Evolutionary conservation across 2,888 invertebrate genomes (phyloP).

Genomic region (Drosophila dives): DNA sequence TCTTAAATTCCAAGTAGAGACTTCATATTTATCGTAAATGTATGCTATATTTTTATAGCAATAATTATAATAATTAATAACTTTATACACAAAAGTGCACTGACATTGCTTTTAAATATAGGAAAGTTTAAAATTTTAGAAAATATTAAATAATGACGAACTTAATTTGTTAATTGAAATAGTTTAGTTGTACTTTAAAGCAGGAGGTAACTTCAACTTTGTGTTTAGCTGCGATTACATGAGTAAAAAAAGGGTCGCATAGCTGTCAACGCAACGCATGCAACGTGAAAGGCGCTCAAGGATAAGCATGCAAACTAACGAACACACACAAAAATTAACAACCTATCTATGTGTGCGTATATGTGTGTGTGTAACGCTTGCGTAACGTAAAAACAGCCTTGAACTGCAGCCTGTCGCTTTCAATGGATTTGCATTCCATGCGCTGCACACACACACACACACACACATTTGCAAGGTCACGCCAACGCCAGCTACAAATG

Average conservation of each 20-base stretch:
- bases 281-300: constrained; percentile 67
- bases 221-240: constrained; percentile 39
- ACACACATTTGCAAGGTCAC: constrained; percentile 42
- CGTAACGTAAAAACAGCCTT: constrained; percentile 81
- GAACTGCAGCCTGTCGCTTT: constrained; percentile 80
- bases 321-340: constrained; percentile 24
- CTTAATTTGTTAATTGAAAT: background rate
- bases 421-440: constrained; percentile 80
- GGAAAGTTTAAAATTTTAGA: background rate
- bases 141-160: background rate
- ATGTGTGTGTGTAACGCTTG: constrained; percentile 63
- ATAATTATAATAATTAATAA: too few relatives aligned
- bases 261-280: constrained; percentile 66
- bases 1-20: background rate
- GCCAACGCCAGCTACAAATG: constrained; percentile 52
- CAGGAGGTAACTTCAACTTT: constrained; percentile 13
- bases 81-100: background rate
- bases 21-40: too few relatives aligned
- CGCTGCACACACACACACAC: constrained; percentile 38
- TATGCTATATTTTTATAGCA: background rate
- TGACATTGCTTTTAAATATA: background rate
- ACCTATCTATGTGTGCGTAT: constrained; percentile 12
- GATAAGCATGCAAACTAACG: constrained; percentile 50
- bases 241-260: constrained; percentile 20
- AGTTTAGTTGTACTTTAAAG: background rate